A percentile compares a stretch with the other conserved stretches of the same genome.
Conservation (phyloP, 2,888 invertebrate species). For the Stramonita haemastoma region DNA sequence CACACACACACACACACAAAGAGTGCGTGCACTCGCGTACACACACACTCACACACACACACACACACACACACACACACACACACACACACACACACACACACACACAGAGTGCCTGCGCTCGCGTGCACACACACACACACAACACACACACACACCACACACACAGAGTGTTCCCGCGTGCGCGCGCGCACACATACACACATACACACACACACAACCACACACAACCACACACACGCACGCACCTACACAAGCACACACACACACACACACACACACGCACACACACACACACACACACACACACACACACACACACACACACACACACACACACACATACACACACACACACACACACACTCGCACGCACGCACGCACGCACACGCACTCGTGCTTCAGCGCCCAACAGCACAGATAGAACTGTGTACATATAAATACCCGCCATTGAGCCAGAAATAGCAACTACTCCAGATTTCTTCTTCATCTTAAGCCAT, state of each 20-base stretch:
- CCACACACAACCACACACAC: constrained; percentile 1
- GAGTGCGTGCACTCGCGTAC: too few relatives aligned
- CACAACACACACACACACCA: too few relatives aligned
- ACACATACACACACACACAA: neutral
- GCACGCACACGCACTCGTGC: neutral
- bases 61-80: too few relatives aligned
- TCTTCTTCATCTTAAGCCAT: neutral
- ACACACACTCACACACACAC: too few relatives aligned
- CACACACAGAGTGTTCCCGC: too few relatives aligned
- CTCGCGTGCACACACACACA: too few relatives aligned
- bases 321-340: neutral
- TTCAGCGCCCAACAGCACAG: neutral
- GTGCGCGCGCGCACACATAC: too few relatives aligned
- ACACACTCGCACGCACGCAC: neutral
- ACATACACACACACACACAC: neutral
- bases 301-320: neutral
- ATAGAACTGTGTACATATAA: neutral
- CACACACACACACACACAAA: too few relatives aligned
- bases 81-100: too few relatives aligned
- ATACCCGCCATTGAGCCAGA: neutral
- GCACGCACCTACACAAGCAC: neutral
- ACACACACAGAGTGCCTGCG: too few relatives aligned
- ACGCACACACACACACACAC: neutral
- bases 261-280: constrained; percentile 17
- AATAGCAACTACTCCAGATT: neutral